Conservation (phyloP, 2,888 invertebrate genomes). For the Sycophila texana region DNA sequence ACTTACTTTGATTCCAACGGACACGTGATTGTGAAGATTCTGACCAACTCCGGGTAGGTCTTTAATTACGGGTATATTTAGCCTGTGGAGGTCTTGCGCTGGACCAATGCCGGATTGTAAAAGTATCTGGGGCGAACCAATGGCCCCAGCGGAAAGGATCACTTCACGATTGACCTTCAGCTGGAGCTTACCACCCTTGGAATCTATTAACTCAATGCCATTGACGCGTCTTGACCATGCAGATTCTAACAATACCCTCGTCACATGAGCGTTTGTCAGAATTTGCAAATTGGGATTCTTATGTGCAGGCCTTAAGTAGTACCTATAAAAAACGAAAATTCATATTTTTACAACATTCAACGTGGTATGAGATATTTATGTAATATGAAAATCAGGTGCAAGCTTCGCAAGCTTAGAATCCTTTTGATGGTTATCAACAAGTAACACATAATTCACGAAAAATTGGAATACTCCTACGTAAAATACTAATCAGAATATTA, state of each 20-base stretch:
- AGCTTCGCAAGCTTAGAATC: too few species aligned
- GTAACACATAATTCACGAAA: too few species aligned
- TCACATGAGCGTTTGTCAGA: constrained; percentile 76
- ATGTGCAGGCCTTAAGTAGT: constrained; percentile 76
- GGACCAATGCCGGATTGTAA: constrained; percentile 79
- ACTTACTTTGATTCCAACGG: constrained; percentile 67
- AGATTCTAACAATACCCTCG: constrained; percentile 69
- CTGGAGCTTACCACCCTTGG: constrained; percentile 70
- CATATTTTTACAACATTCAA: neutral
- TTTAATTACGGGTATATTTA: constrained; percentile 65
- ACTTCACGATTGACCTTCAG: constrained; percentile 77
- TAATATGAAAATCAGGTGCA: too few species aligned
- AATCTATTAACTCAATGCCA: constrained; percentile 76
- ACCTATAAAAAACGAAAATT: constrained; percentile 64
- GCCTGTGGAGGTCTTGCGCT: constrained; percentile 71
- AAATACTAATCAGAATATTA: too few species aligned
- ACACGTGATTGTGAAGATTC: constrained; percentile 73
- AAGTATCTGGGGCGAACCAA: constrained; percentile 78
- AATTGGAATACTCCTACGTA: too few species aligned
- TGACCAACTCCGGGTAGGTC: constrained; percentile 70
- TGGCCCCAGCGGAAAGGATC: constrained; percentile 77
- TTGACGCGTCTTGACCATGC: constrained; percentile 78
- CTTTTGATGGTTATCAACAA: too few species aligned
- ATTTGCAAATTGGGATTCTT: constrained; percentile 76
- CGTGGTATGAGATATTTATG: too few species aligned